Evolutionary conservation across 2,797 vertebrate species (phyloP), one percentile per base, ranked within the genome.

Genomic region (Sebastes nivosus): DNA sequence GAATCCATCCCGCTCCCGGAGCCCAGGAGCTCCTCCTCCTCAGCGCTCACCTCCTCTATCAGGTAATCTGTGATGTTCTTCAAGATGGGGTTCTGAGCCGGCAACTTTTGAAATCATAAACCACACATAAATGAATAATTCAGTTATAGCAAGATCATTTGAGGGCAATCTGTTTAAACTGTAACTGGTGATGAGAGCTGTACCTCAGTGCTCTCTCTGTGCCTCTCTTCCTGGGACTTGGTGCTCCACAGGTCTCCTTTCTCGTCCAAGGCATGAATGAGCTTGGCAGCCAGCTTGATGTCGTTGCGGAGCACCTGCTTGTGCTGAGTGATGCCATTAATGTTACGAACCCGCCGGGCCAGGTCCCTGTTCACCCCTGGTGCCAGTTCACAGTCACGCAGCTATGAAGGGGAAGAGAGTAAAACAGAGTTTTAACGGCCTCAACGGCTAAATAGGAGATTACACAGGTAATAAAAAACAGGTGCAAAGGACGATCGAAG

Each of bases 61-160:
- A 99, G 95, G 91, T 99, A 99, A 87, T 99, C 98, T 0, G 98
- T 98, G 94, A 99, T 99, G 69, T 98, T 98, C 93, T 97, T 98
- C 69, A 98, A 77, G 84, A 98, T 97, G 30, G 97, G 97, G 84
- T 99, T 99, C 92, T 97, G 97, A 1, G 96, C 96, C 0, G 95
- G 94, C 67, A 96, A 74, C 92, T 97, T 86, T 83, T 22, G 13
- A 54, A 80, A 63, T 8, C 16, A 69, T 4, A 67, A 76, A 74
- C 38, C 18, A 50, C 1, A 34, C 7, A 59, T 11, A 18, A 34
- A 55, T 75, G 2, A 60, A 29, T 58, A 22, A 46, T 25, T 60
- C 6, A 57, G 20, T 11, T 22, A 65, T 0, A 10, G 20, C 10
- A 10, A 57, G 3, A 68, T 55, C 11, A 63, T 32, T 13, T 63